These are phyloP conservation scores for Ectemnius lituratus DNA, from an alignment of 2,888 invertebrate genomes.

Conservation along the genomic window DNA sequence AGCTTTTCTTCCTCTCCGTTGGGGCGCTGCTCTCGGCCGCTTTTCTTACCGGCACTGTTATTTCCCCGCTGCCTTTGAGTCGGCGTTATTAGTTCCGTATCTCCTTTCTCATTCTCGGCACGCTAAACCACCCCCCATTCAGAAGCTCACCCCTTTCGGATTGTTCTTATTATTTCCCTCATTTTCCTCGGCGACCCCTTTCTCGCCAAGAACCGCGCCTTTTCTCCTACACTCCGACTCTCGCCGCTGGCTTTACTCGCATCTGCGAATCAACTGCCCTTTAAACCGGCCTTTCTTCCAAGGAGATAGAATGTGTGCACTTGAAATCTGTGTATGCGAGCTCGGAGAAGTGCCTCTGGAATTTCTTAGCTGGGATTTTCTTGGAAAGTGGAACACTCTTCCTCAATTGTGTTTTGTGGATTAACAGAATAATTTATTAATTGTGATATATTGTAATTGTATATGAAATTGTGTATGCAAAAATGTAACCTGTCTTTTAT, in stretches of 20 bases:
- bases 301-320: no score
- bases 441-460: background rate
- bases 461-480: no score
- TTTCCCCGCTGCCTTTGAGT: constrained; percentile 1
- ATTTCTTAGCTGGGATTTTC: no score
- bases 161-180: constrained; percentile 1
- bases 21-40: no score
- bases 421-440: background rate
- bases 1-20: no score
- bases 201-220: background rate
- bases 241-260: no score
- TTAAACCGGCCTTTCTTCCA: no score
- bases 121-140: constrained; percentile 20
- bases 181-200: background rate
- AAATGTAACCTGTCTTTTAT: no score
- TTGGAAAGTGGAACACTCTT: constrained; percentile 8
- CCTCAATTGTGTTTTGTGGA: background rate
- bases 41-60: constrained; percentile 6
- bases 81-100: constrained; percentile 6
- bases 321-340: no score
- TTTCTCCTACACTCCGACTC: no score
- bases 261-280: no score
- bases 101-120: constrained; percentile 4
- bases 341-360: no score
- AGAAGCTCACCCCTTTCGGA: constrained; percentile 10